phyloP scores from a whole-genome alignment of 2,888 invertebrate genomes.

The Tenthredo scrophulariae region DNA sequence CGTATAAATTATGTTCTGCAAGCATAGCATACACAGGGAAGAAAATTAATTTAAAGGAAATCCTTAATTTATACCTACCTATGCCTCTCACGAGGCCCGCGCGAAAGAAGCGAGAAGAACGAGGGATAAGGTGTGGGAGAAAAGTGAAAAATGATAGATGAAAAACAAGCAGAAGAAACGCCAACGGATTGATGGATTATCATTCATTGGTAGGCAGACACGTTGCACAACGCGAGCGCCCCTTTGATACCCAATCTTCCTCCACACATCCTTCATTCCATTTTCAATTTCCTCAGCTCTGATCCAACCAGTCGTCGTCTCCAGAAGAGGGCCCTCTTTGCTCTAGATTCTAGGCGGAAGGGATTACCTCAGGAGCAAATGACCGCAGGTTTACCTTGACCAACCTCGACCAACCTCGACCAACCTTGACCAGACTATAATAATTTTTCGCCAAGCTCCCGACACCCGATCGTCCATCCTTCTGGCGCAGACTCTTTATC shows the following conservation, averaged over 20 bases:
- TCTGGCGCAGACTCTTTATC: background rate
- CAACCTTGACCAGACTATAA: background rate
- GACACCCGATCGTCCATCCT: constrained; percentile 14
- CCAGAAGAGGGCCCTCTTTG: background rate
- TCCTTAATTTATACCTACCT: background rate
- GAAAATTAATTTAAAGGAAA: background rate
- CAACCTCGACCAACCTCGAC: background rate
- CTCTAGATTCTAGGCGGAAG: background rate
- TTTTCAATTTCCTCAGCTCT: background rate
- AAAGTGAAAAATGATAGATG: background rate
- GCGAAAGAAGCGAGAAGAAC: background rate
- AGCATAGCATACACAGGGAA: background rate
- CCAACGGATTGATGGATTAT: constrained; percentile 17
- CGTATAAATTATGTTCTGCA: background rate
- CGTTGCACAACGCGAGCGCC: background rate
- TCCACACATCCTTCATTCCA: background rate
- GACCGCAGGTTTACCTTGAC: constrained; percentile 23
- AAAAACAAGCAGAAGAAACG: constrained; percentile 9
- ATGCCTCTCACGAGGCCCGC: background rate
- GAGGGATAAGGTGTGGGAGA: background rate
- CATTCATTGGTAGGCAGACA: constrained; percentile 2
- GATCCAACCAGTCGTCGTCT: background rate
- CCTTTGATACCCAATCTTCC: background rate
- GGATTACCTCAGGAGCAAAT: background rate
- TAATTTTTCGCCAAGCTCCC: background rate